Percentiles rank a stretch among this genome's conserved stretches.
phyloP scores from a whole-genome alignment of 2,888 invertebrate genomes.

The Drosophila prostipennis region DNA sequence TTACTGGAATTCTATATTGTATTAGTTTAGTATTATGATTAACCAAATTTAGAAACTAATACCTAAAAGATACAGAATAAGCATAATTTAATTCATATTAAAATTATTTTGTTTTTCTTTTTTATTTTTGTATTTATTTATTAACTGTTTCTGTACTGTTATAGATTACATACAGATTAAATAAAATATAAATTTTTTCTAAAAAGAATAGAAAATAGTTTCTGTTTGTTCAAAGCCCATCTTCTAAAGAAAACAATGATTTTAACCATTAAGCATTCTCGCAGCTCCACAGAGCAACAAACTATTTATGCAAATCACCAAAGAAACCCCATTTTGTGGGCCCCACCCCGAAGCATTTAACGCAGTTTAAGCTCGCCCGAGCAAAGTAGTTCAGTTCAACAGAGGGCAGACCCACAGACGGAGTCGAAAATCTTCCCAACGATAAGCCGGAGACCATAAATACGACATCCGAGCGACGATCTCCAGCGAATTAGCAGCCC shows the following conservation, averaged over 20 bases:
- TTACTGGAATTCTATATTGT: too few relatives aligned
- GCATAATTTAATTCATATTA: background rate
- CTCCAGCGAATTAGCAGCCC: slow-evolving; percentile 58
- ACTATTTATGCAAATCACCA: slow-evolving; percentile 60
- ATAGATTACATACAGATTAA: background rate
- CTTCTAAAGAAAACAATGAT: background rate
- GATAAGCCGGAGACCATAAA: slow-evolving; percentile 49
- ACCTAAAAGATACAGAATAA: too few relatives aligned
- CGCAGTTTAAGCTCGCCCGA: slow-evolving; percentile 48
- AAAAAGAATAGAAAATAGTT: background rate
- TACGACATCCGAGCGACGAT: slow-evolving; percentile 38
- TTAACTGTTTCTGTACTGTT: too few relatives aligned
- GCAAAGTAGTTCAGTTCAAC: slow-evolving; percentile 54
- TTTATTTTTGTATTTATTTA: too few relatives aligned
- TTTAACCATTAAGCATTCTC: slow-evolving; percentile 10
- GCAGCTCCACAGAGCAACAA: slow-evolving; percentile 21
- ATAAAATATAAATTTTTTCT: background rate
- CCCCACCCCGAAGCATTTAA: slow-evolving; percentile 45
- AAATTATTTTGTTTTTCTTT: too few relatives aligned
- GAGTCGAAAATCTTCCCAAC: slow-evolving; percentile 27
- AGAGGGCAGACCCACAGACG: slow-evolving; percentile 9
- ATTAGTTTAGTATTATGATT: too few relatives aligned
- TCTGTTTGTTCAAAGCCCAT: background rate
- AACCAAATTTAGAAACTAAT: too few relatives aligned
- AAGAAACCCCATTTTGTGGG: slow-evolving; percentile 32